A percentile compares a stretch with the other conserved stretches of the same genome.
Conservation (phyloP, 2,888 invertebrate genomes). For the Nomada goodeniana region DNA sequence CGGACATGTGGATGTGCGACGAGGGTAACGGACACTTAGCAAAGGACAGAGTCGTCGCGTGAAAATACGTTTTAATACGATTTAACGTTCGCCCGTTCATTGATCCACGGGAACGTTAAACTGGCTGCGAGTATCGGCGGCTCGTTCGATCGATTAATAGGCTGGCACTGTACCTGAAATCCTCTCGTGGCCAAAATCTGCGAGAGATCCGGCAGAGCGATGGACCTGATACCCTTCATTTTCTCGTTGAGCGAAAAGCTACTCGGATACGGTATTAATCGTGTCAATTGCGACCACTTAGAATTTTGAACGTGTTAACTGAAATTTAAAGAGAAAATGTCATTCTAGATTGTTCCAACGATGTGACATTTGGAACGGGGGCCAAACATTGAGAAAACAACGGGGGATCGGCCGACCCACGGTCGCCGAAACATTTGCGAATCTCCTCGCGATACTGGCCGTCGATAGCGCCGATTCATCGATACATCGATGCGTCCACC, state of each 20-base stretch:
- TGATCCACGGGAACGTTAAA: neutral
- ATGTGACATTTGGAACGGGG: constrained; percentile 34
- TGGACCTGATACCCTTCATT: constrained; percentile 57
- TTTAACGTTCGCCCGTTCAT: too few species aligned
- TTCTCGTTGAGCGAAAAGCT: neutral
- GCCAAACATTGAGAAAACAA: constrained; percentile 42
- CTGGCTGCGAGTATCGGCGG: rapidly evolving
- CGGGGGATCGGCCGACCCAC: constrained; percentile 30
- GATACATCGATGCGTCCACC: neutral
- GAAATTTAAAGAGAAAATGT: constrained; percentile 22
- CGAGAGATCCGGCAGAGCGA: constrained; percentile 34
- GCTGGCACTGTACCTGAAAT: too few species aligned
- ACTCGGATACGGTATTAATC: neutral
- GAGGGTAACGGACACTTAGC: neutral
- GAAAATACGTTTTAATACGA: neutral
- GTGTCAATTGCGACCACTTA: constrained; percentile 18
- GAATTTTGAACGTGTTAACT: constrained; percentile 47
- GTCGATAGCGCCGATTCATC: neutral
- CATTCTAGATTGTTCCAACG: constrained; percentile 20
- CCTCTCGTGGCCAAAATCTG: neutral
- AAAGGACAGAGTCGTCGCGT: neutral
- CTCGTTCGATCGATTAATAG: neutral
- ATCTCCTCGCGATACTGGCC: constrained; percentile 13
- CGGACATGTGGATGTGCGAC: constrained; percentile 25
- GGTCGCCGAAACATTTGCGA: constrained; percentile 47